A percentile compares a stretch with the other conserved stretches of the same genome.
Evolutionary conservation across 1,140 invertebrate species (phyloP).

Genomic region (Drosophila leontia): DNA sequence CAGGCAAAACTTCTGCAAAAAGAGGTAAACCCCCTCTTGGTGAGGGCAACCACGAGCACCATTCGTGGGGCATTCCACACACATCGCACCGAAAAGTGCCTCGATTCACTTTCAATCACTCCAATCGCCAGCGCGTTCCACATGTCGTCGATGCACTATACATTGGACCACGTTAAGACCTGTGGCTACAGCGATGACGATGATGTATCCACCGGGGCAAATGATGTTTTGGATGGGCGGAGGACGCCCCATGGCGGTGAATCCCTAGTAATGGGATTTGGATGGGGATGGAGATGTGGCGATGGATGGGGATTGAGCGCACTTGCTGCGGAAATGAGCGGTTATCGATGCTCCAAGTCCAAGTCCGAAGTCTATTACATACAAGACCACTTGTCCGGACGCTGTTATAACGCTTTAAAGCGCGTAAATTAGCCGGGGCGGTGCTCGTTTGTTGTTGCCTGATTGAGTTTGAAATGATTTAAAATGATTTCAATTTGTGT

Average conservation of each 20-base stretch:
- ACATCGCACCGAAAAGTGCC: constrained; percentile 35
- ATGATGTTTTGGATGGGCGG: constrained; percentile 9
- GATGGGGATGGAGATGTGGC: background rate
- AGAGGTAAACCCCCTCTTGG: background rate
- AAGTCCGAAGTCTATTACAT: constrained; percentile 39
- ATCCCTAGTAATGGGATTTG: constrained; percentile 58
- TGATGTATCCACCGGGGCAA: constrained; percentile 2
- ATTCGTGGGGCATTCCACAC: constrained; percentile 23
- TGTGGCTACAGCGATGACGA: background rate
- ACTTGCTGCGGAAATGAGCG: constrained; percentile 73
- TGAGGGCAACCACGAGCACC: constrained; percentile 4
- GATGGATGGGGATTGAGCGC: constrained; percentile 25
- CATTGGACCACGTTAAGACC: background rate
- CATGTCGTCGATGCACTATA: constrained; percentile 37
- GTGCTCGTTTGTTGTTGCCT: constrained; percentile 38
- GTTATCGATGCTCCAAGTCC: constrained; percentile 46
- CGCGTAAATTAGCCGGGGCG: constrained; percentile 67
- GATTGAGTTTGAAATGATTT: constrained; percentile 74
- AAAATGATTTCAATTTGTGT: constrained; percentile 57
- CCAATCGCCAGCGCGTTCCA: constrained; percentile 23
- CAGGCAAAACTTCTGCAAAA: background rate
- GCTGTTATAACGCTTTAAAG: constrained; percentile 74
- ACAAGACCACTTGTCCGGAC: constrained; percentile 34
- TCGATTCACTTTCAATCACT: constrained; percentile 73
- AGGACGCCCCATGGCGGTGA: constrained; percentile 53